phyloP scores from a whole-genome alignment of 2,113 vertebrate genomes.

The Rhabdomys dilectus region DNA sequence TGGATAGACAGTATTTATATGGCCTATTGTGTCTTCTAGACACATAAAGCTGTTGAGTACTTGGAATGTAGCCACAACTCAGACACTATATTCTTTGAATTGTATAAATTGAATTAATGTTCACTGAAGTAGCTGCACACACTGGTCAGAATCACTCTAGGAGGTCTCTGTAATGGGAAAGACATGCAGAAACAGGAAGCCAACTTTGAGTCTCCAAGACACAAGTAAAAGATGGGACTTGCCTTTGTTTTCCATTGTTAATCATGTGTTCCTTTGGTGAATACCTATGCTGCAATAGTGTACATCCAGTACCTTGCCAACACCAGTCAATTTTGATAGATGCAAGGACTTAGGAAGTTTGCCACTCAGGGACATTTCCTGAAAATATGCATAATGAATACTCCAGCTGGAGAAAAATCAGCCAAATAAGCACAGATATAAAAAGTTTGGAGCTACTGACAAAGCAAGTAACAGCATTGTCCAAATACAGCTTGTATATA shows the following conservation, averaged over 20 bases:
- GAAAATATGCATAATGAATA: conserved; percentile 56
- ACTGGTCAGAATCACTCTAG: background rate
- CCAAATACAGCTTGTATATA: conserved; percentile 16
- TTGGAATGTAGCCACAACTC: background rate
- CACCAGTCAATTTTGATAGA: conserved; percentile 9
- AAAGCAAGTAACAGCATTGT: conserved; percentile 39
- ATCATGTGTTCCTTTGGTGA: background rate
- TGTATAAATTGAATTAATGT: background rate
- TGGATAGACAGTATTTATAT: background rate
- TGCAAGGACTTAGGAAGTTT: conserved; percentile 36
- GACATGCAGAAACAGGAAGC: background rate
- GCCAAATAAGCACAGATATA: conserved; percentile 52
- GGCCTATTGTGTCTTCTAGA: background rate
- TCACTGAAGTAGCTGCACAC: background rate
- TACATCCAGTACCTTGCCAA: background rate
- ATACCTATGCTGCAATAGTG: background rate
- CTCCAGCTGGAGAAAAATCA: conserved; percentile 58
- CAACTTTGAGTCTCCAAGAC: background rate
- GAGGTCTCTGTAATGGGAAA: background rate
- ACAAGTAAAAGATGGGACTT: background rate
- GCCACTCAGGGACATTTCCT: conserved; percentile 33
- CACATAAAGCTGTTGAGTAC: background rate
- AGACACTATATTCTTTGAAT: background rate
- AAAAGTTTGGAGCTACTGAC: conserved; percentile 42
- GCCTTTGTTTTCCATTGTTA: background rate